Conservation (phyloP, 2,797 vertebrate genomes). For the Halcyon badia region DNA sequence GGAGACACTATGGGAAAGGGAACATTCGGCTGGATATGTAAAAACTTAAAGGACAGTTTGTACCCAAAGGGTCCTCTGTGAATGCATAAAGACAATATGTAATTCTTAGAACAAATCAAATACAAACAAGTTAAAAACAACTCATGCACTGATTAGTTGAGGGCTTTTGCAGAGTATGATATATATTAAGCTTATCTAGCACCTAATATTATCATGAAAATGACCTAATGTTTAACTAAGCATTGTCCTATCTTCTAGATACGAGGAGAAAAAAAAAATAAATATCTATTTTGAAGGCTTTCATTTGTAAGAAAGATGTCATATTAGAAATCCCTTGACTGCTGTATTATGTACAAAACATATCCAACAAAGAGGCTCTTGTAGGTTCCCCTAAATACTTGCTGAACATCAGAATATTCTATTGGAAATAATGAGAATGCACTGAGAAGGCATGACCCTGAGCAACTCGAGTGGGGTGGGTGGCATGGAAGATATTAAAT, state of each 20-base stretch:
- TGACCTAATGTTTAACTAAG: constrained; percentile 58
- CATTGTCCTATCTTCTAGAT: constrained; percentile 37
- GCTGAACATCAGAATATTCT: not conserved
- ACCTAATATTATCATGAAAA: constrained; percentile 15
- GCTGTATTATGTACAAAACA: not conserved
- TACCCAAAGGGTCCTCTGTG: constrained; percentile 29
- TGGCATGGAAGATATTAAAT: constrained; percentile 62
- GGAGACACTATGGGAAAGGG: constrained; percentile 48
- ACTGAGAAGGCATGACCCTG: constrained; percentile 11
- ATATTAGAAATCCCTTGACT: not conserved
- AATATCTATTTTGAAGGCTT: constrained; percentile 12
- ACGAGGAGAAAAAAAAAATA: not conserved
- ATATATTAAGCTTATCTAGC: constrained; percentile 55
- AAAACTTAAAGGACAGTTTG: constrained; percentile 44
- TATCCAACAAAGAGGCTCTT: not conserved
- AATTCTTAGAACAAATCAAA: constrained; percentile 51
- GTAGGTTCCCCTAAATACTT: not conserved
- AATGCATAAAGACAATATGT: not conserved
- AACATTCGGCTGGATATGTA: constrained; percentile 19
- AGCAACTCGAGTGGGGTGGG: not conserved
- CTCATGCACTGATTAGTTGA: not conserved
- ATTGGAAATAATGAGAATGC: constrained; percentile 51
- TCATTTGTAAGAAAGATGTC: not conserved
- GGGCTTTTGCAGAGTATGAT: not conserved
- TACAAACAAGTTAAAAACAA: constrained; percentile 16